These are phyloP conservation scores for Podarcis cretensis DNA, from an alignment of 2,113 vertebrate species.

Conservation along the genomic window DNA sequence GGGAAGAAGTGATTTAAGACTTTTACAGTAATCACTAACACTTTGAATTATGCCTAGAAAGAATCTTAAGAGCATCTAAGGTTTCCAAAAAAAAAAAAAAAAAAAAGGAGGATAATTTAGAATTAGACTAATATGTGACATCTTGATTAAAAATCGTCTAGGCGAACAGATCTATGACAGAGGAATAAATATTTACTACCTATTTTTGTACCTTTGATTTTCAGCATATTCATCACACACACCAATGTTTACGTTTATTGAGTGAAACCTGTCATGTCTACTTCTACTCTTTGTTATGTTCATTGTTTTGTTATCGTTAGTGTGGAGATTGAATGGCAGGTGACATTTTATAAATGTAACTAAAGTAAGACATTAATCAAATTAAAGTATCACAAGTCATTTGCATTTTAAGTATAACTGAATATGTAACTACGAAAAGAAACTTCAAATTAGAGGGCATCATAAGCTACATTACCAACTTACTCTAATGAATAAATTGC, in stretches of 20 bases:
- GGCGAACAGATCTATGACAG: background rate
- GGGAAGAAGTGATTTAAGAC: no score
- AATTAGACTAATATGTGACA: background rate
- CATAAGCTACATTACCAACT: slow-evolving; percentile 49
- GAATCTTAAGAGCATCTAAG: background rate
- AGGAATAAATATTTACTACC: slow-evolving; percentile 42
- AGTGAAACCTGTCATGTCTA: slow-evolving; percentile 69
- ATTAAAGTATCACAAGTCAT: slow-evolving; percentile 77
- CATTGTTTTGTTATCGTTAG: slow-evolving; percentile 67
- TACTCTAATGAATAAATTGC: slow-evolving; percentile 11
- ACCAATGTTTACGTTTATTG: slow-evolving; percentile 46
- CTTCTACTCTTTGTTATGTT: slow-evolving; percentile 61
- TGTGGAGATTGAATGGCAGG: slow-evolving; percentile 77
- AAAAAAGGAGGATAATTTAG: background rate
- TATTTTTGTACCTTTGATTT: slow-evolving; percentile 58
- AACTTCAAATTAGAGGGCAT: slow-evolving; percentile 60
- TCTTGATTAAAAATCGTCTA: background rate
- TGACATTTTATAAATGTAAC: slow-evolving; percentile 79
- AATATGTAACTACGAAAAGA: slow-evolving; percentile 72
- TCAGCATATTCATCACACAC: slow-evolving; percentile 58
- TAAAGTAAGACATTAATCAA: slow-evolving; percentile 75
- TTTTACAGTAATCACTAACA: no score
- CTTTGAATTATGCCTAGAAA: background rate
- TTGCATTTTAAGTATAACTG: slow-evolving; percentile 75
- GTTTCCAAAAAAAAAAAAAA: background rate